Evolutionary conservation across 2,797 vertebrate species (phyloP), one percentile per base, ranked within the genome.

Genomic region (Alectoris magna): DNA sequence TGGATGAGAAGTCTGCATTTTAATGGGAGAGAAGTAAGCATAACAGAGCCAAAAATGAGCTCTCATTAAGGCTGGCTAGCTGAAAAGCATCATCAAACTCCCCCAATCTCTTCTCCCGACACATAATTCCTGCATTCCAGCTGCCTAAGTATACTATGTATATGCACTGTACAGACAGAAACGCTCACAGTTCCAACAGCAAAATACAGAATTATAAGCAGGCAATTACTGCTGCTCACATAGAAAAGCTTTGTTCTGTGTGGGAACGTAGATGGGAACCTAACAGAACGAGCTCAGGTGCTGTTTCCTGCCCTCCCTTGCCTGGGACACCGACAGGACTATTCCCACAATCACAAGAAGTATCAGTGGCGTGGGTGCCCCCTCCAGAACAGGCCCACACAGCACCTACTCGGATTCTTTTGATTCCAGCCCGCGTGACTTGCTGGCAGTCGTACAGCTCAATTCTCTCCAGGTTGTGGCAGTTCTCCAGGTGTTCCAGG

Each of bases 371-470:
- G 67, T 2, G 2, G 43, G 26, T 27, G 10, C 51, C 72, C 49
- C 71, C 17, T 36, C 0, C 0, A 0, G 38, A 74, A 31, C 43
- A 56, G 41, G 21, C 3, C 63, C 29, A 55, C 12, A 11, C 39
- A 38, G 77, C 63, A 95, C 98, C n/a, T 95, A 99, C 99, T 98
- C 98, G 97, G 96, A 99, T 99, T 59, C 98, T 98, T 94, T 99
- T 99, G 98, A 99, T 99, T 83, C 99, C 99, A 0, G 99, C 98
- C 13, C 98, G 97, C 3, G 99, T 99, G 93, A 99, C 98, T 88
- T 99, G 99, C 97, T 99, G 98, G 90, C 99, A 99, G 97, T 99
- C 98, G 0, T 99, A 99, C 41, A 99, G 98, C 96, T 99, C 98
- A 6, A 99, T 99, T 93, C 99, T 98, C 96, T 99, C 98, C 96